Base-by-base conservation (phyloP, 1,140 invertebrate genomes). In the Apis laboriosa region DNA sequence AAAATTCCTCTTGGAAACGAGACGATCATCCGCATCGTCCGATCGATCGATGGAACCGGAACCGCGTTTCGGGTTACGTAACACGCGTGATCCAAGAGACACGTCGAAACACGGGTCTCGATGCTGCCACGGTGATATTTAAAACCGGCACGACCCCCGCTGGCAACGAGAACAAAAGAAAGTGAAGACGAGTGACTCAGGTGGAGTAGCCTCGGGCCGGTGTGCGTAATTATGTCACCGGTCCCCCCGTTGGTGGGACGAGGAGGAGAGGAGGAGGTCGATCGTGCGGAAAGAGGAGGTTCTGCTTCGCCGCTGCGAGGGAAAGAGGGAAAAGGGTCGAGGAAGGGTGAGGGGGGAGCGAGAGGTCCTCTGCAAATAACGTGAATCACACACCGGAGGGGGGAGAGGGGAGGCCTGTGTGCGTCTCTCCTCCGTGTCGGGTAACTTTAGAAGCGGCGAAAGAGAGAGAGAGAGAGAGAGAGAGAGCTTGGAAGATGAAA, bases 181-280 rank as follows among this genome's bases (percentile, higher is more conserved):
- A 86, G 80, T 66, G 83, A 88, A 82, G 80, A 85, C 80, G 67
- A 89, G 84, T 92, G 89, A 90, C 86, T 91, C 89, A 92, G 89
- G 87, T 90, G 87, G 73, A 84, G 85, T 74, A 86, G 84, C 86
- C 84, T 89, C 74, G 17, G 76, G 79, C 70, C 85, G 70, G 64
- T 84, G 64, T 84, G 86, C 78, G 86, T 90, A 92, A 92, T 92
- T 92, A 92, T 92, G 91, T 91, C 90, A 91, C 88, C 86, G 82
- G 84, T 88, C 83, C 80, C 71, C 75, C 67, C 72, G 53, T 60
- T 67, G 79, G 63, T n/a, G 60, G 13, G 86, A 81, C 53, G 43
- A 79, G 80, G 82, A 84, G 67, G 34, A 5, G 34, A 4, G 2
- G 34, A 7, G 34, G 34, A 49, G 72, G 58, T 24, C 70, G 80